Evolutionary conservation across 2,888 invertebrate species (phyloP).

Genomic region (Steinernema hermaphroditum): DNA sequence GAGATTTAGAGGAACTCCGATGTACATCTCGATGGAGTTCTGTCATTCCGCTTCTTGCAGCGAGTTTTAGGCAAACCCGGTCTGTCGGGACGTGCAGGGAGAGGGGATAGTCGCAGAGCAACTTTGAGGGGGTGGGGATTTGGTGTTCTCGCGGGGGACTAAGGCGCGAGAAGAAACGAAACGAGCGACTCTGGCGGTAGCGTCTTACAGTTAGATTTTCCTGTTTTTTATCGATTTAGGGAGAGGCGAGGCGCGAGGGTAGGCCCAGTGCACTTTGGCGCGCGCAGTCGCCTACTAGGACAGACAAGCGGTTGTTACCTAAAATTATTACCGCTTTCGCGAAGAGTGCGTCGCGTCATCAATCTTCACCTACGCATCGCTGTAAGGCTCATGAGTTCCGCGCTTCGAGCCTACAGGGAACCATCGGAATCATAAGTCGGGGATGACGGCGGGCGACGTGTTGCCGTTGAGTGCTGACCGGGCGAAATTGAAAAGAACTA

Average conservation of each 20-base stretch:
- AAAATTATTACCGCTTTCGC: constrained; percentile 21
- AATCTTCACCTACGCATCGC: constrained; percentile 21
- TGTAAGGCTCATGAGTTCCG: background rate
- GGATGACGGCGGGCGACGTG: background rate
- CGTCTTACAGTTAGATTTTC: constrained; percentile 23
- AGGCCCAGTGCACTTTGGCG: constrained; percentile 30
- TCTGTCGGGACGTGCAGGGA: too few relatives aligned
- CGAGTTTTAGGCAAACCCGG: too few relatives aligned
- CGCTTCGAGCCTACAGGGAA: background rate
- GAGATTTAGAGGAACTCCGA: too few relatives aligned
- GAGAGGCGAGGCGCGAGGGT: background rate
- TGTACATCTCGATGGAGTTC: too few relatives aligned
- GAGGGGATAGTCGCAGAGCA: too few relatives aligned
- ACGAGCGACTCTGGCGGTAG: background rate
- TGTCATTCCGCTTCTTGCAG: too few relatives aligned
- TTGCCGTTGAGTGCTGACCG: constrained; percentile 14
- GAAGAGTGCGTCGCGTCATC: constrained; percentile 21
- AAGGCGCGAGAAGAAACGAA: too few relatives aligned
- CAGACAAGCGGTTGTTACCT: constrained; percentile 1
- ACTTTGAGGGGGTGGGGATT: too few relatives aligned
- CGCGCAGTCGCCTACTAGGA: background rate
- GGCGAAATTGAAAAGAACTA: constrained; percentile 28
- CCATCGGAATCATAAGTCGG: background rate
- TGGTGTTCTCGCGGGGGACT: too few relatives aligned
- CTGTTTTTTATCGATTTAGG: constrained; percentile 27